Evolutionary conservation across 2,888 invertebrate genomes (phyloP), one percentile per base, ranked within the genome.

Genomic region (Hydrotaea diabolus): DNA sequence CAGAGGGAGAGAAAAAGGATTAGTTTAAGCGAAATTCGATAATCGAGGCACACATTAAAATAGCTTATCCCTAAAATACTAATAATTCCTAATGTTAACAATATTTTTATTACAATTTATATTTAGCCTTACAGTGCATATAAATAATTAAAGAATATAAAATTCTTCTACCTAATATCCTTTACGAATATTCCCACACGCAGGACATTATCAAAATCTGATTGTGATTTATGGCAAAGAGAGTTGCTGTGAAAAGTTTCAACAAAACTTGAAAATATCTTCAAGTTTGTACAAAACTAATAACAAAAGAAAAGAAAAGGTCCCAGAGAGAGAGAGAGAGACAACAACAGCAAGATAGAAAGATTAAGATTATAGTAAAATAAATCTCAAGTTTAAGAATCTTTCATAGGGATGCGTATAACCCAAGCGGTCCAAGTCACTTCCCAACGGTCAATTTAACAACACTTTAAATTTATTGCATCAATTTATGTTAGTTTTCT

Each of bases 181-280:
- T n/a, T n/a, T n/a, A n/a, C n/a, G n/a, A n/a, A n/a, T n/a, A n/a
- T n/a, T n/a, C n/a, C n/a, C 13, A 43, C 15, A 43, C 13, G 43
- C 13, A 43, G 7, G 11, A 62, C 62, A 31, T 31, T 31, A 62
- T 15, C 7, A n/a, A 5, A 8, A 43, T 31, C 13, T 62, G 46
- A 5, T 46, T 53, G 49, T 83, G 83, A 80, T 80, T 83, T 83
- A 83, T 80, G 55, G 13, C 31, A 36, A 69, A 77, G 66, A 69
- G 26, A 80, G 11, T 77, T 83, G 77, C 66, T n/a, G 36, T 8
- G 57, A 72, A 72, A 78, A 82, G 57, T 73, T 57, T 73, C 21
- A 21, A 39, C 21, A 57, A 59, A 57, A 43, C 43, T 77, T 77
- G 55, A 74, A 74, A 26, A 77, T 77, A 57, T 77, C 66, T 74